Percentiles rank a stretch among this genome's conserved stretches.
These are phyloP conservation scores for Ashinkailepas kermadecensis DNA, from an alignment of 2,888 invertebrate species.

Conservation along the genomic window DNA sequence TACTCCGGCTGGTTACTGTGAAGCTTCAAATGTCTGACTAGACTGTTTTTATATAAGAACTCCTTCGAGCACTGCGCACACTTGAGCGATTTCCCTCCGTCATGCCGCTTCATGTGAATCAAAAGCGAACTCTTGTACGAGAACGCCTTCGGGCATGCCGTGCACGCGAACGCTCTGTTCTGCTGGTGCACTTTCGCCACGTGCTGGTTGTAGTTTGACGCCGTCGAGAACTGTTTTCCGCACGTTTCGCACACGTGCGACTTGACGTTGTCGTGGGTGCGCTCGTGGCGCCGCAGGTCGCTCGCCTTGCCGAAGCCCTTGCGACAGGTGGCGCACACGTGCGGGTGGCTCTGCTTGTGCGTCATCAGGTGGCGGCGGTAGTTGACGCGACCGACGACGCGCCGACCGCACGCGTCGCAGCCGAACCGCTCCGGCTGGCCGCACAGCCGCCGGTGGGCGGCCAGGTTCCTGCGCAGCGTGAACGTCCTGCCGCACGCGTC, in stretches of 20 bases:
- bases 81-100: background rate
- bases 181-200: background rate
- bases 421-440: background rate
- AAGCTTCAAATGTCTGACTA: background rate
- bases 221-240: background rate
- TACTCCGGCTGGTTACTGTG: background rate
- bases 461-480: background rate
- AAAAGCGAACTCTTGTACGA: background rate
- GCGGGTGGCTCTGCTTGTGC: background rate
- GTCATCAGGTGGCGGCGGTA: background rate
- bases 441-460: background rate
- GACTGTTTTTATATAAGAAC: slow-evolving; percentile 1
- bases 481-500: background rate
- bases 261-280: background rate
- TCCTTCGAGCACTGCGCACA: background rate
- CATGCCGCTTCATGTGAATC: background rate
- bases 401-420: background rate
- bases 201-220: slow-evolving; percentile 3
- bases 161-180: background rate
- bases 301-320: background rate
- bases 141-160: background rate
- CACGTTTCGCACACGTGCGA: slow-evolving; percentile 6
- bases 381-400: background rate
- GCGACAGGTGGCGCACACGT: background rate
- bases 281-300: background rate